Evolutionary conservation across 2,888 invertebrate species (phyloP), one percentile per base, ranked within the genome.

Genomic region (Pristionchus arcanus): DNA sequence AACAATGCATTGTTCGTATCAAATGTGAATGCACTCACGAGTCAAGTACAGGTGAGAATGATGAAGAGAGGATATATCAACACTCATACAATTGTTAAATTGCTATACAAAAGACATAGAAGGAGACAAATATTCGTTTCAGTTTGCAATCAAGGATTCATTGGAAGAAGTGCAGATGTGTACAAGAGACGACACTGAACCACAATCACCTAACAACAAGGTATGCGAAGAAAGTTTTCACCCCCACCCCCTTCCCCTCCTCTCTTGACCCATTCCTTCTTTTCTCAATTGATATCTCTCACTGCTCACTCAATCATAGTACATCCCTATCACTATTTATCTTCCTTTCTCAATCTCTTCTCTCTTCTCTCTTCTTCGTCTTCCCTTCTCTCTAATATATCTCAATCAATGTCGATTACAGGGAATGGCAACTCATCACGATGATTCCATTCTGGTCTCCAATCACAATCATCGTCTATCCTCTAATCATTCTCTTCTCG

Each of bases 1-100:
- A 85, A 85, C n/a, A 85, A 85, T n/a, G 55, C 84, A n/a, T 16
- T 63, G 7, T 85, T 59, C 34, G 59, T 85, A n/a, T 21, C 55
- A 13, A 85, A 85, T 85, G 59, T 63, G 25, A 34, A 31, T 59
- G 34, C 31, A 59, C 59, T 85, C 11, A 21, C 59, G 13, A 31
- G 59, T 59, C 28, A 55, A 34, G 59, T 85, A 34, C 84, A 85
- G 59, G 84, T 85, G 2, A 34, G 31, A 34, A 21, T n/a, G n/a
- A n/a, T n/a, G n/a, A 49, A 15, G 13, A 74, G 34, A 74, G 15
- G 16, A n/a, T 16, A 15, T 37, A 37, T 74, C 16, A n/a, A 15
- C 28, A 49, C 21, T 42, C 16, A 28, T 66, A 7, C 66, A n/a
- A n/a, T n/a, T n/a, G n/a, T n/a, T n/a, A n/a, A n/a, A n/a, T n/a